Base-by-base conservation (phyloP, 2,888 invertebrate species). In the Xestia sexstrigata region DNA sequence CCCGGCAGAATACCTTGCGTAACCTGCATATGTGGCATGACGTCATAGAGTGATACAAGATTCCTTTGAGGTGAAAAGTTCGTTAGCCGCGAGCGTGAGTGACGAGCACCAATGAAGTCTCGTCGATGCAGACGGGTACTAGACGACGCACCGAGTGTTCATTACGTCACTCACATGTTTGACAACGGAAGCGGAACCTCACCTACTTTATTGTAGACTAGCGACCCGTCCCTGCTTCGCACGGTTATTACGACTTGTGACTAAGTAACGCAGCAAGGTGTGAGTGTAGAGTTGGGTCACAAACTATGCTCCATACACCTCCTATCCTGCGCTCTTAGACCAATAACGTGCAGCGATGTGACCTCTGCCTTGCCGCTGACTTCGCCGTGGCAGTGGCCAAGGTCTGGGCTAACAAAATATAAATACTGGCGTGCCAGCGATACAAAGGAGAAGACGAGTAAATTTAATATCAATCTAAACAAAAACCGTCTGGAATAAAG, bases 51-150 rank as follows among this genome's bases (percentile, higher is more conserved):
- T 90, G 90, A 90, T 92, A 91, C 90, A 89, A 89, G 88, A 91
- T 91, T 90, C 90, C 89, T 89, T 90, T 91, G 90, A 91, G 87
- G 89, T 84, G 84, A 81, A 88, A 87, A 83, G 88, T 89, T 90
- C 85, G 88, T 89, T 89, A 88, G 81, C 71, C 74, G 71, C 70
- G 74, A 79, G 78, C 78, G 62, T 58, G 82, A 75, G 47, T 82
- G 82, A 82, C 76, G 76, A 74, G 79, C 67, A 68, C 76, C 71
- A 83, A 79, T 83, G 66, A 79, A 70, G 70, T 78, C 70, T 62
- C 73, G 60, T 78, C 71, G 73, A 80, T 79, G 79, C 49, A 81
- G 78, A 84, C 82, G 49, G 67, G 72, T 65, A 67, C 70, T 58
- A 78, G 87, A 77, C 74, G 68, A 66, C 68, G 70, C 72, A 71